phyloP scores from a whole-genome alignment of 2,888 invertebrate species.

The Ochropacha duplaris region DNA sequence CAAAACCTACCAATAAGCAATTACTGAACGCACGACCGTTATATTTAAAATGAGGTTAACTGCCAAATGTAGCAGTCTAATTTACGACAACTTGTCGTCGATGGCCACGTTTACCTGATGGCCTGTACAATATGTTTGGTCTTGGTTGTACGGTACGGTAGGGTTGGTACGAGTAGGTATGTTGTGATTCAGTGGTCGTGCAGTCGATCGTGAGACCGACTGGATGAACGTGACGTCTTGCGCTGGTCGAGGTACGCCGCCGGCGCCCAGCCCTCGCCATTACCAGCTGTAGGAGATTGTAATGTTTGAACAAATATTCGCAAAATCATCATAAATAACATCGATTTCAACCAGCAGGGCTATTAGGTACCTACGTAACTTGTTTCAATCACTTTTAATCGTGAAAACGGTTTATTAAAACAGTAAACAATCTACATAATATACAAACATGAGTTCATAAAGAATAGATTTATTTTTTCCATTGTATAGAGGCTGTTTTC shows the following conservation, averaged over 20 bases:
- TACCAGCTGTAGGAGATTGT: constrained; percentile 69
- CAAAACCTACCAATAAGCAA: not conserved
- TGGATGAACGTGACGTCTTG: constrained; percentile 89
- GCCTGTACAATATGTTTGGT: not conserved
- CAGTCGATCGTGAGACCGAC: constrained; percentile 84
- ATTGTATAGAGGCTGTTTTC: too few species aligned
- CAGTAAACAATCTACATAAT: too few species aligned
- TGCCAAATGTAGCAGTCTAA: not conserved
- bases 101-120: not conserved
- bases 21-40: not conserved
- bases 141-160: not conserved
- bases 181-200: constrained; percentile 69
- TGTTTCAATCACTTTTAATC: too few species aligned
- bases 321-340: constrained; percentile 11
- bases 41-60: not conserved
- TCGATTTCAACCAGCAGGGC: too few species aligned
- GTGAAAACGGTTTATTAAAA: too few species aligned
- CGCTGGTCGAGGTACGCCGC: constrained; percentile 95
- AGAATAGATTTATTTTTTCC: too few species aligned
- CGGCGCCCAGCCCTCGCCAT: constrained; percentile 96
- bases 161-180: too few species aligned
- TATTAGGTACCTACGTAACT: too few species aligned
- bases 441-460: too few species aligned
- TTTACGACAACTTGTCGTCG: not conserved
- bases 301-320: too few species aligned